A percentile compares a stretch with the other conserved stretches of the same genome.
phyloP scores from a whole-genome alignment of 2,888 invertebrate species.

The Calameuta pallipes region DNA sequence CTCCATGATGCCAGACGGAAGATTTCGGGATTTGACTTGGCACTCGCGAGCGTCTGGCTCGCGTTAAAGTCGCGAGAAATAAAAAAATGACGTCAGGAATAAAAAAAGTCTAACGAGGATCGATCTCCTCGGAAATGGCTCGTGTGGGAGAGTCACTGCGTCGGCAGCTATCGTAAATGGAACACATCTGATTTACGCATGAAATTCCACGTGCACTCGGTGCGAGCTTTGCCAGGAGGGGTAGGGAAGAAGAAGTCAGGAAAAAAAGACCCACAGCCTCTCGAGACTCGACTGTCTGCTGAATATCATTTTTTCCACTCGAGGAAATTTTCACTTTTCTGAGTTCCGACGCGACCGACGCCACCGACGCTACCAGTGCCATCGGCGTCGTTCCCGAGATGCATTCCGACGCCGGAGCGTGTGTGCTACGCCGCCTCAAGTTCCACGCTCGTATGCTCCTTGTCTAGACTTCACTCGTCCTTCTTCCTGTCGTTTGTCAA shows the following conservation, averaged over 20 bases:
- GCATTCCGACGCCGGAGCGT: neutral
- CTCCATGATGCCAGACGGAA: neutral
- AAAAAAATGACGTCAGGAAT: constrained; percentile 7
- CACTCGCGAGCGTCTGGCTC: neutral
- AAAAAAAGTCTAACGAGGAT: constrained; percentile 34
- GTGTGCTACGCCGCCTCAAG: neutral
- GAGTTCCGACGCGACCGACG: constrained; percentile 29
- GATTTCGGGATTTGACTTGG: neutral
- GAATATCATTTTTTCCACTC: constrained; percentile 52
- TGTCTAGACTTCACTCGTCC: constrained; percentile 25
- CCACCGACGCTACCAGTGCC: constrained; percentile 2
- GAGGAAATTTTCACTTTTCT: constrained; percentile 47
- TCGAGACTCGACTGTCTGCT: constrained; percentile 35
- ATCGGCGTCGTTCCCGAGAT: neutral
- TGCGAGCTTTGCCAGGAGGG: constrained; percentile 8
- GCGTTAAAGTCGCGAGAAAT: neutral
- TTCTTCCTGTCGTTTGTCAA: constrained; percentile 46
- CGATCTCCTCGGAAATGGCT: constrained; percentile 40
- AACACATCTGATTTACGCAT: constrained; percentile 45
- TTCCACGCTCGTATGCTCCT: neutral
- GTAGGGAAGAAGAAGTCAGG: constrained; percentile 26
- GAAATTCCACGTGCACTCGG: constrained; percentile 27
- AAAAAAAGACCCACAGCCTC: constrained; percentile 13
- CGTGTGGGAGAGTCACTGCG: constrained; percentile 30
- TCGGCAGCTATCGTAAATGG: constrained; percentile 39